phyloP scores from a whole-genome alignment of 2,797 vertebrate genomes.

The Neomorphus geoffroyi region DNA sequence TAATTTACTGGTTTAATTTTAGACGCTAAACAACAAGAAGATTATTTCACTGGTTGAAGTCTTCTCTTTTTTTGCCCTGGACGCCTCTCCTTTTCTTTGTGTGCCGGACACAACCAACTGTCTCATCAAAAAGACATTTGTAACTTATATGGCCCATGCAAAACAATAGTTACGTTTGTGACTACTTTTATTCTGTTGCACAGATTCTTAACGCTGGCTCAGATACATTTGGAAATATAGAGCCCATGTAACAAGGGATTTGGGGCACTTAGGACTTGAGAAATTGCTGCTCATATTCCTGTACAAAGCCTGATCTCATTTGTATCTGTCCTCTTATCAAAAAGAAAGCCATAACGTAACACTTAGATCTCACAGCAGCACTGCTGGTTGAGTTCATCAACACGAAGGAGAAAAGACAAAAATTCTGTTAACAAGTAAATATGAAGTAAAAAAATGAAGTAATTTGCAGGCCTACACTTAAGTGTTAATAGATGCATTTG shows the following conservation, averaged over 20 bases:
- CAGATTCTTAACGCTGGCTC: not conserved
- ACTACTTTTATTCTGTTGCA: not conserved
- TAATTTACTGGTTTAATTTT: slow-evolving; percentile 83
- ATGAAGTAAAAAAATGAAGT: not conserved
- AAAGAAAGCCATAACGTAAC: not conserved
- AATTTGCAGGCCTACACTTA: not conserved
- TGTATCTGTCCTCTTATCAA: not conserved
- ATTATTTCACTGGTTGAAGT: slow-evolving; percentile 50
- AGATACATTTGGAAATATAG: too few species aligned
- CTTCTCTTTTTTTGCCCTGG: not conserved
- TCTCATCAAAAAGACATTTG: not conserved
- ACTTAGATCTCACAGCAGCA: not conserved
- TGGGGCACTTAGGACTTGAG: not conserved
- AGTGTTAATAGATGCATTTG: not conserved
- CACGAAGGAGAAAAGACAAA: not conserved
- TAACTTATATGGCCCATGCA: not conserved
- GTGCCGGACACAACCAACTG: not conserved
- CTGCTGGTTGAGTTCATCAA: not conserved
- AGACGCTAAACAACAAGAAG: slow-evolving; percentile 75
- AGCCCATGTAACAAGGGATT: not conserved
- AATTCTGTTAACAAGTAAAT: not conserved
- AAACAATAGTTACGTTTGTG: not conserved
- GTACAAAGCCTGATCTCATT: not conserved
- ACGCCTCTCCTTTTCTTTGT: slow-evolving; percentile 4
- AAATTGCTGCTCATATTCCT: not conserved